A percentile compares a stretch with the other conserved stretches of the same genome.
These are phyloP conservation scores for Sebastes goodei DNA, from an alignment of 2,797 vertebrate genomes.

Conservation along the genomic window DNA sequence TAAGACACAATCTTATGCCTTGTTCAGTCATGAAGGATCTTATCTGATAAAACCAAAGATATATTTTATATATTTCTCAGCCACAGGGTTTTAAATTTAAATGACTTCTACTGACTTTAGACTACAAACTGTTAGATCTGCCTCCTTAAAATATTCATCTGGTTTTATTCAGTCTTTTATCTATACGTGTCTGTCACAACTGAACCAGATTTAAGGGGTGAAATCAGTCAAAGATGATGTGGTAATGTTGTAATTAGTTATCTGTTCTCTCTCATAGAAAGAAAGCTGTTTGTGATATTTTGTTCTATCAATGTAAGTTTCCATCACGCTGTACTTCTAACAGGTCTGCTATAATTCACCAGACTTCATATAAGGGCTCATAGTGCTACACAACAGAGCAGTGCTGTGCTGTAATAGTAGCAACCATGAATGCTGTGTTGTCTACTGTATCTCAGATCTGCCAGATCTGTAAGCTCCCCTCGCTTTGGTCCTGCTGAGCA, in stretches of 20 bases:
- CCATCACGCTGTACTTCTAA: neutral
- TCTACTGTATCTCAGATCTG: neutral
- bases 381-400: neutral
- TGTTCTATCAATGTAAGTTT: neutral
- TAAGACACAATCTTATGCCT: neutral
- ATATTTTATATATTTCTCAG: neutral
- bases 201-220: neutral
- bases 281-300: slow-evolving; percentile 2
- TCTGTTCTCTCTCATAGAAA: neutral
- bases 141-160: neutral
- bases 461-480: neutral
- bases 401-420: neutral
- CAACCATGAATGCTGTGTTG: neutral
- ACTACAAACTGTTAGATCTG: neutral
- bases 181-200: neutral
- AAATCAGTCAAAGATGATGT: neutral
- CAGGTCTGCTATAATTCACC: neutral
- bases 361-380: neutral
- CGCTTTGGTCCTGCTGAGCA: slow-evolving; percentile 23
- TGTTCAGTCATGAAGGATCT: neutral
- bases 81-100: neutral
- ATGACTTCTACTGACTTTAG: neutral
- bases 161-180: neutral
- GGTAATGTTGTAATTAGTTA: neutral
- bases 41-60: neutral